A percentile compares a stretch with the other conserved stretches of the same genome.
Conservation (phyloP, 30 jellyfish, hydroid and myxozoan species). For the Phacellophora camtschatica region DNA sequence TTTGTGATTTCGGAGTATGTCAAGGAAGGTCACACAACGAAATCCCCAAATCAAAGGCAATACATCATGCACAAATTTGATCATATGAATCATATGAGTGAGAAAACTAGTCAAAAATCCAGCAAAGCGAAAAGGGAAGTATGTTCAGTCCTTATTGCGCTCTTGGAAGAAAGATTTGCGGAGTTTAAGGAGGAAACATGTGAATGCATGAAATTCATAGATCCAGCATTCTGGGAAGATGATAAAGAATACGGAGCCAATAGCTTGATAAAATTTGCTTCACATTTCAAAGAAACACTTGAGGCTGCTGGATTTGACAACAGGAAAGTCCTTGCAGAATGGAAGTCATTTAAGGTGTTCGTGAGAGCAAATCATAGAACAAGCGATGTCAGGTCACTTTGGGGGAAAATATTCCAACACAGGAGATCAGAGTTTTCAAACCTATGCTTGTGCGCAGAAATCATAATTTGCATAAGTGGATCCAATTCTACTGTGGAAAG, state of each 20-base stretch:
- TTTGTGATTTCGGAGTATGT: not conserved
- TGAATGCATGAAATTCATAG: not conserved
- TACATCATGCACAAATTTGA: not conserved
- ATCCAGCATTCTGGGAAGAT: slow-evolving; percentile 12
- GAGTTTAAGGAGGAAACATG: not conserved
- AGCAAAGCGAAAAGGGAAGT: slow-evolving; percentile 16
- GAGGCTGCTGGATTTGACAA: not conserved
- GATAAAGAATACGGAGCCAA: slow-evolving; percentile 2
- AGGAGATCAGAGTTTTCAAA: slow-evolving; percentile 6
- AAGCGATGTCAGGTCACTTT: not conserved
- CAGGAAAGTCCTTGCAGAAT: not conserved
- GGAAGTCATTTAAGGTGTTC: slow-evolving; percentile 6
- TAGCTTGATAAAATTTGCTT: not conserved
- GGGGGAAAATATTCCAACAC: not conserved
- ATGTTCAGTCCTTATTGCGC: not conserved
- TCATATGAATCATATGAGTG: not conserved
- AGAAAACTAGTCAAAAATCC: slow-evolving; percentile 1
- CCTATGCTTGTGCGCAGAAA: slow-evolving; percentile 17
- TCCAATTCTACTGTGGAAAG: slow-evolving; percentile 36
- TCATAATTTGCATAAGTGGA: slow-evolving; percentile 4
- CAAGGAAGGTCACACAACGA: slow-evolving; percentile 2
- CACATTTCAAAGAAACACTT: not conserved
- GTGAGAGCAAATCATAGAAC: not conserved
- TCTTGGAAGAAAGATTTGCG: not conserved
- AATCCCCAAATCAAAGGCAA: slow-evolving; percentile 7